These are phyloP conservation scores for Austrolebias charrua DNA, from an alignment of 2,797 vertebrate species.

Conservation along the genomic window DNA sequence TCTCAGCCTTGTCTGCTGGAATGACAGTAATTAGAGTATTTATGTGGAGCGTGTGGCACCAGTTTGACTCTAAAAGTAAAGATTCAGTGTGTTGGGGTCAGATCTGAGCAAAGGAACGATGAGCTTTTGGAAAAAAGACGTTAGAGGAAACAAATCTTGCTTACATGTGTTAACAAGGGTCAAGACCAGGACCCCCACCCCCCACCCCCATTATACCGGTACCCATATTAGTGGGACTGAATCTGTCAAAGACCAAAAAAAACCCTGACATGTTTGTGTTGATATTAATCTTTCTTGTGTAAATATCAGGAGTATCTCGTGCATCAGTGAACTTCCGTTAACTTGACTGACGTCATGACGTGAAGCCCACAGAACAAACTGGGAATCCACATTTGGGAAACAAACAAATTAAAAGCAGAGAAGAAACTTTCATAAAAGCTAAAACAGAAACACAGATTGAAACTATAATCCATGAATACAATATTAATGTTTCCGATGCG, in stretches of 20 bases:
- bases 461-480: too few relatives aligned
- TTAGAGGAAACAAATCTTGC: not conserved
- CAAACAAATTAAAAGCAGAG: not conserved
- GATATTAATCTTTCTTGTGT: not conserved
- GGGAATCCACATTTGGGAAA: not conserved
- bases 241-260: not conserved
- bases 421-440: not conserved
- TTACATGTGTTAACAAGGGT: slow-evolving; percentile 4
- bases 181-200: not conserved
- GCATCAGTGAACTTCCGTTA: not conserved
- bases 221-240: not conserved
- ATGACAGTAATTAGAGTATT: slow-evolving; percentile 13
- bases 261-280: not conserved
- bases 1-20: not conserved
- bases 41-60: slow-evolving; percentile 20
- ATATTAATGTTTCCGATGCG: too few relatives aligned
- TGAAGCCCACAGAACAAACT: not conserved
- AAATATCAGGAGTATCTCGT: not conserved
- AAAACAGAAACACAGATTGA: not conserved
- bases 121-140: not conserved
- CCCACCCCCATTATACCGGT: too few relatives aligned
- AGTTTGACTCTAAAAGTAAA: slow-evolving; percentile 3
- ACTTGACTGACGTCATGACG: not conserved
- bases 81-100: slow-evolving; percentile 11
- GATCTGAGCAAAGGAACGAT: too few relatives aligned